Percentiles rank a stretch among this genome's conserved stretches.
Conservation (phyloP, 2,113 vertebrate genomes). For the Mystacornis crossleyi region DNA sequence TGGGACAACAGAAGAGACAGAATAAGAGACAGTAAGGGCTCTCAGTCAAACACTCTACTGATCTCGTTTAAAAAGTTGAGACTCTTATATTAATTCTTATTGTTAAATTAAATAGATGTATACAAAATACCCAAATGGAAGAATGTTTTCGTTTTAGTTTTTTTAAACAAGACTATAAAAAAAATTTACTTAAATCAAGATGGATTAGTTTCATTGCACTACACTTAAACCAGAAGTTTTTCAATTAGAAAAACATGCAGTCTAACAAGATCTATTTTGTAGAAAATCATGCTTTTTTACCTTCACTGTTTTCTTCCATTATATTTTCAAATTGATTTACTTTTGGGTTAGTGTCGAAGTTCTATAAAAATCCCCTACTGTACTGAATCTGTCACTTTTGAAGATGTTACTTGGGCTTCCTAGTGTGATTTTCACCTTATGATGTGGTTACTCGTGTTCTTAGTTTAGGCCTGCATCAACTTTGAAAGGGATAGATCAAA, state of each 20-base stretch:
- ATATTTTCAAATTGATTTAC: constrained; percentile 58
- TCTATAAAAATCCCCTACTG: neutral
- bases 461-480: neutral
- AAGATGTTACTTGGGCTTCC: neutral
- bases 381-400: constrained; percentile 13
- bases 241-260: neutral
- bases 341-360: constrained; percentile 32
- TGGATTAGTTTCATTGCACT: neutral
- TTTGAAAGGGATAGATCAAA: neutral
- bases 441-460: neutral
- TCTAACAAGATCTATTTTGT: neutral
- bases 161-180: neutral
- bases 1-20: neutral
- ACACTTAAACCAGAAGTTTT: neutral
- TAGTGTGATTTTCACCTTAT: neutral
- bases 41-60: neutral
- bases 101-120: neutral
- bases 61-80: neutral
- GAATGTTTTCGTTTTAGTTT: neutral
- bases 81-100: neutral
- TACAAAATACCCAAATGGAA: neutral
- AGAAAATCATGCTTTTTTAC: neutral
- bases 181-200: neutral
- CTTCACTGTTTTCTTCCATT: neutral
- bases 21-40: neutral